Conservation (phyloP, 1,140 invertebrate species). For the Probaryconus sp. region DNA sequence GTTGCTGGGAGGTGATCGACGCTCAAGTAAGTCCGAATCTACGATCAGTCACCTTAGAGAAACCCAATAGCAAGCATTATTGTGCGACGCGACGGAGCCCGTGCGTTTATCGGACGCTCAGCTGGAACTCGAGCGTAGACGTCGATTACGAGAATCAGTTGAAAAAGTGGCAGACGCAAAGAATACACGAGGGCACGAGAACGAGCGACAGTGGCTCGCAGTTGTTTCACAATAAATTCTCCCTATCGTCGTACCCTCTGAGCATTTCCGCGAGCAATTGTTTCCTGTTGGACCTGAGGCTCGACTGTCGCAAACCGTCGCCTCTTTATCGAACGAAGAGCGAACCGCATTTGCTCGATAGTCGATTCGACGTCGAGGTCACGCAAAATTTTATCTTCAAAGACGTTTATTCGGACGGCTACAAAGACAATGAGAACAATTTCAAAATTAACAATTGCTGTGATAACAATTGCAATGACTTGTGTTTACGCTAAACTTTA, state of each 20-base stretch:
- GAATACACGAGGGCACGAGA: constrained; percentile 43
- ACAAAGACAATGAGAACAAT: constrained; percentile 65
- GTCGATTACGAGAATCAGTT: constrained; percentile 61
- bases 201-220: constrained; percentile 36
- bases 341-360: constrained; percentile 69
- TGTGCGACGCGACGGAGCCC: not conserved
- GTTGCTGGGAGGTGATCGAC: constrained; percentile 97
- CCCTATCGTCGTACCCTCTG: constrained; percentile 53
- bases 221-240: constrained; percentile 56
- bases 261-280: constrained; percentile 64
- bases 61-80: constrained; percentile 21
- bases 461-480: constrained; percentile 60
- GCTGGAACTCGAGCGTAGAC: constrained; percentile 58
- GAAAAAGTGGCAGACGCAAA: constrained; percentile 66
- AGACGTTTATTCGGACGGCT: constrained; percentile 64
- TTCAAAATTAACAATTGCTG: constrained; percentile 52
- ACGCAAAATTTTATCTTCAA: constrained; percentile 73
- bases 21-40: constrained; percentile 84
- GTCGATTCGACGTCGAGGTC: constrained; percentile 70
- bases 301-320: constrained; percentile 44
- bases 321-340: constrained; percentile 72
- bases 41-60: constrained; percentile 56
- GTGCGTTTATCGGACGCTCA: constrained; percentile 60
- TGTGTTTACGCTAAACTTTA: constrained; percentile 51
- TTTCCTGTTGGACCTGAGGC: constrained; percentile 60